These are phyloP conservation scores for Micromys minutus DNA, from an alignment of 2,113 vertebrate species.

Conservation along the genomic window DNA sequence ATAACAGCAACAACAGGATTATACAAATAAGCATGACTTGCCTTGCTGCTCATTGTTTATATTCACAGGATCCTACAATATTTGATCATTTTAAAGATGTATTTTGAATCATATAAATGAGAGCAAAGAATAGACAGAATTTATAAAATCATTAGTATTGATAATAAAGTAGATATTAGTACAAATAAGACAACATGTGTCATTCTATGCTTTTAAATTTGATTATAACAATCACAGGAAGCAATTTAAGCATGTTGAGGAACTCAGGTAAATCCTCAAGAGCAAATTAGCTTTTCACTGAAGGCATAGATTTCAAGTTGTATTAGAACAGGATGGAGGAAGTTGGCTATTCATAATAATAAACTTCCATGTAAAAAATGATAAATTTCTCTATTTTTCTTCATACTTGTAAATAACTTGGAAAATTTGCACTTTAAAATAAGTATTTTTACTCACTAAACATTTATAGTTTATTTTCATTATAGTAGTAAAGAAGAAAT, in stretches of 20 bases:
- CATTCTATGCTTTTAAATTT: neutral
- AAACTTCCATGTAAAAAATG: neutral
- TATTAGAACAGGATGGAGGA: neutral
- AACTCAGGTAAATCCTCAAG: neutral
- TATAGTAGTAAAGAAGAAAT: neutral
- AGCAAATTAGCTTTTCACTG: neutral
- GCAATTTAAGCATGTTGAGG: neutral
- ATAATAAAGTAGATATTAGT: neutral
- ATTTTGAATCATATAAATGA: neutral
- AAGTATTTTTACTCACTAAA: neutral
- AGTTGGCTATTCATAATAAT: no score
- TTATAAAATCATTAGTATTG: neutral
- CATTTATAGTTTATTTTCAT: neutral
- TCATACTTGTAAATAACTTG: neutral
- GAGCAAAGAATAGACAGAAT: neutral
- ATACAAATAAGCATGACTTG: neutral
- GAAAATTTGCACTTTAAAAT: neutral
- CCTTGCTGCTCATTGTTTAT: neutral
- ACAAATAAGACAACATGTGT: neutral
- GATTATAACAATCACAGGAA: neutral
- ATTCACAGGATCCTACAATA: neutral
- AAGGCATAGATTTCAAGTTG: neutral
- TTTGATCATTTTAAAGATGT: neutral
- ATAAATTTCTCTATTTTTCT: neutral
- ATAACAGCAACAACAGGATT: neutral